These are phyloP conservation scores for Myotis myotis DNA, from an alignment of 2,797 vertebrate genomes.

Conservation along the genomic window DNA sequence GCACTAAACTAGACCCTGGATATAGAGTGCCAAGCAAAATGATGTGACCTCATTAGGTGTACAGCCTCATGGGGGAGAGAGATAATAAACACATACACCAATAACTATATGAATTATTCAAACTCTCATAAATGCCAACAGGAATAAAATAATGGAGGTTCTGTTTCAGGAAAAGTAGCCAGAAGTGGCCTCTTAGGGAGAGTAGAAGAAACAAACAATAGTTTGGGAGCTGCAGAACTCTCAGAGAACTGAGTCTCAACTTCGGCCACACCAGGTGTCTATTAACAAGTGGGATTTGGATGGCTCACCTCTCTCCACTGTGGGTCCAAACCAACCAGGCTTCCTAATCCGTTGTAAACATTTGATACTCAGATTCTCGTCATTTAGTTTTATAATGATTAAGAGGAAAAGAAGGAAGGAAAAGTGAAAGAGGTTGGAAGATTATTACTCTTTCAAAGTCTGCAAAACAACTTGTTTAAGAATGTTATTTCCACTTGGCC, in stretches of 20 bases:
- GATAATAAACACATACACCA: neutral
- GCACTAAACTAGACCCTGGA: neutral
- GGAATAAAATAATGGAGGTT: slow-evolving; percentile 16
- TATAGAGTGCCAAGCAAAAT: neutral
- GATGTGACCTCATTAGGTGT: neutral
- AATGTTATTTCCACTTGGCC: neutral
- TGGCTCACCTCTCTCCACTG: neutral
- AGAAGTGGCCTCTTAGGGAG: neutral
- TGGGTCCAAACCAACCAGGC: neutral
- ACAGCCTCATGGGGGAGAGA: neutral
- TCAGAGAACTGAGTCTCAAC: neutral
- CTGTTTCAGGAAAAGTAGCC: neutral
- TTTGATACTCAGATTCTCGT: neutral
- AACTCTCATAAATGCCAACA: neutral
- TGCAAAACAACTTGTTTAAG: neutral
- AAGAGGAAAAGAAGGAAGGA: neutral
- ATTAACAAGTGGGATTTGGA: neutral
- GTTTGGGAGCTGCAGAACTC: neutral
- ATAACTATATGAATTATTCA: neutral
- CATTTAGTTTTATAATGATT: neutral
- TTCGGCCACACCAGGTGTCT: neutral
- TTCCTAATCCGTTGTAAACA: neutral
- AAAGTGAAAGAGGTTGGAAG: neutral
- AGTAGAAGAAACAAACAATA: neutral
- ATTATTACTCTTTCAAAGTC: neutral